A percentile compares a stretch with the other conserved stretches of the same genome.
These are phyloP conservation scores for Epistrophe eligans DNA, from an alignment of 2,888 invertebrate species.

Conservation along the genomic window DNA sequence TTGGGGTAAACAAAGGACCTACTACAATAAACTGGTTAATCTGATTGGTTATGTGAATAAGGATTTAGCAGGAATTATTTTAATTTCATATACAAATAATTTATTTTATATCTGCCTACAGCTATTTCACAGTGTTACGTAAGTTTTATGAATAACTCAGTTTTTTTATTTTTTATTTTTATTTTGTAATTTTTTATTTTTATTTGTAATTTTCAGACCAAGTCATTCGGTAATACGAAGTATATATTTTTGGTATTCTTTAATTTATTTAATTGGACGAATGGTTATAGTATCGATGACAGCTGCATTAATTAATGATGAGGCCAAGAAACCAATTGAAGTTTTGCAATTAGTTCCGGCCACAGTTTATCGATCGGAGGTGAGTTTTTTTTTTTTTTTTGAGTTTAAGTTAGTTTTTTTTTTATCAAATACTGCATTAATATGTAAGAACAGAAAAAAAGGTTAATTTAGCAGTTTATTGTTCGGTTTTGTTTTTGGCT, in stretches of 20 bases:
- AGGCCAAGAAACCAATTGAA: conserved; percentile 84
- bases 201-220: conserved; percentile 78
- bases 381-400: conserved; percentile 74
- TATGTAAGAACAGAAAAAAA: too few relatives aligned
- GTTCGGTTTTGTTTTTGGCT: too few relatives aligned
- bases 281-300: conserved; percentile 84
- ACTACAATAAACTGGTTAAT: conserved; percentile 84
- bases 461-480: too few relatives aligned
- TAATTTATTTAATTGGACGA: conserved; percentile 84
- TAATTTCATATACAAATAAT: conserved; percentile 88
- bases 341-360: conserved; percentile 84
- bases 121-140: conserved; percentile 88
- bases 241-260: conserved; percentile 84
- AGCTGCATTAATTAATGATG: conserved; percentile 84
- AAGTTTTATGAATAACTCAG: conserved; percentile 78
- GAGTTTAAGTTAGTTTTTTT: not conserved
- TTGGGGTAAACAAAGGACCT: conserved; percentile 87
- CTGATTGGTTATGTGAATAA: conserved; percentile 86
- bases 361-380: conserved; percentile 84
- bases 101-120: conserved; percentile 89
- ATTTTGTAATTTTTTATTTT: not conserved
- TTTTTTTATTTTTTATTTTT: not conserved
- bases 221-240: conserved; percentile 82
- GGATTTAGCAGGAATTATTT: conserved; percentile 86
- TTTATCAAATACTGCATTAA: too few relatives aligned